Evolutionary conservation across 2,797 vertebrate genomes (phyloP).

Genomic region (Melanotaenia nigrans): DNA sequence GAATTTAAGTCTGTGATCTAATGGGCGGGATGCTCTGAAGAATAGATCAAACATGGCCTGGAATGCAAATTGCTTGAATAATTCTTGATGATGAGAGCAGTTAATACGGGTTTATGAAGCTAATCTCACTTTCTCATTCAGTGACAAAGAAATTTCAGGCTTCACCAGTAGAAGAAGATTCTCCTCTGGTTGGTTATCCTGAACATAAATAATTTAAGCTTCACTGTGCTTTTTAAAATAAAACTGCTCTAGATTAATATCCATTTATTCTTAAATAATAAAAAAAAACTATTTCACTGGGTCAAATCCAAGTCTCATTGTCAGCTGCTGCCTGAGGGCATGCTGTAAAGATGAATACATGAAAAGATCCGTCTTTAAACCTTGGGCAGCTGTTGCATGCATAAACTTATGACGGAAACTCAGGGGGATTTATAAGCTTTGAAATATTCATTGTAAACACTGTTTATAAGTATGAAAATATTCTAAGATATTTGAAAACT

Average conservation of each 20-base stretch:
- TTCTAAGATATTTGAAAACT: no score
- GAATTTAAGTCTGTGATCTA: constrained; percentile 12
- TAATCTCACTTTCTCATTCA: constrained; percentile 7
- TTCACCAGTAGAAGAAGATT: neutral
- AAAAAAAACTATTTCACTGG: neutral
- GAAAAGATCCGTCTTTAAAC: neutral
- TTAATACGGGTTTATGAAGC: constrained; percentile 4
- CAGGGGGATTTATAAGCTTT: no score
- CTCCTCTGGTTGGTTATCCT: constrained; percentile 1
- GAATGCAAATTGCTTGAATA: constrained; percentile 32
- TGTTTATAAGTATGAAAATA: no score
- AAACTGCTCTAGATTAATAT: neutral
- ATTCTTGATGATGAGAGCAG: constrained; percentile 13
- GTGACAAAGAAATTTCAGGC: constrained; percentile 19
- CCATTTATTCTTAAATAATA: neutral
- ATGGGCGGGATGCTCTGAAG: constrained; percentile 2
- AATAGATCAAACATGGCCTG: constrained; percentile 1
- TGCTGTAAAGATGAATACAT: neutral
- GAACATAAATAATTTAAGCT: constrained; percentile 36
- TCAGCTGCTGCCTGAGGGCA: neutral
- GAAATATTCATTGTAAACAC: no score
- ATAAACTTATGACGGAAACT: no score
- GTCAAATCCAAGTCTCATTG: neutral
- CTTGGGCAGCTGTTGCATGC: no score
- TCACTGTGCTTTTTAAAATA: neutral